Conservation (phyloP, 1,140 invertebrate genomes). For the Drosophila willistoni region DNA sequence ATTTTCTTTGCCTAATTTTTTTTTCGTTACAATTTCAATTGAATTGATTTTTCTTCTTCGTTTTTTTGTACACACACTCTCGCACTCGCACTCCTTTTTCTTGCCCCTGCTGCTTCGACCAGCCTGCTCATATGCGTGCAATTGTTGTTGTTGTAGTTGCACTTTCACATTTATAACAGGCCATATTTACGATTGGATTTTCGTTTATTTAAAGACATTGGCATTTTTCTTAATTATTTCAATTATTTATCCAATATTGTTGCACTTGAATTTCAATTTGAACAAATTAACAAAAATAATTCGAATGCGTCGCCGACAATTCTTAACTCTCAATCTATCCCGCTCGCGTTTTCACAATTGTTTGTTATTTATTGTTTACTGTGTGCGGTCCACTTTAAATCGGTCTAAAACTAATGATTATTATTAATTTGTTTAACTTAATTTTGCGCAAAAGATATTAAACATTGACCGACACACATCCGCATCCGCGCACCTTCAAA, state of each 20-base stretch:
- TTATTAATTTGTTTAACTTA: too few species aligned
- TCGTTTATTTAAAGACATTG: conserved; percentile 56
- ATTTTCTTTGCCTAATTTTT: conserved; percentile 58
- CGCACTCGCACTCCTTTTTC: conserved; percentile 68
- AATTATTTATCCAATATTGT: conserved; percentile 52
- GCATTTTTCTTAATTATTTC: conserved; percentile 47
- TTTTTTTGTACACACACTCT: conserved; percentile 35
- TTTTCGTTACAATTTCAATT: conserved; percentile 62
- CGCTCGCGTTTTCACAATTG: conserved; percentile 1
- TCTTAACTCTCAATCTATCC: too few species aligned
- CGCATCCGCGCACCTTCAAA: too few species aligned
- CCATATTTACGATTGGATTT: conserved; percentile 74
- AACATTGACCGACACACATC: too few species aligned
- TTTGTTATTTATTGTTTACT: too few species aligned
- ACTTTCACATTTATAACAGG: conserved; percentile 77
- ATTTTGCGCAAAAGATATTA: too few species aligned
- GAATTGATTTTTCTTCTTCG: conserved; percentile 58
- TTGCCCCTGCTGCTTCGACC: background rate
- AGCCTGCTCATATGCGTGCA: conserved; percentile 49
- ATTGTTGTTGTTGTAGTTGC: conserved; percentile 35
- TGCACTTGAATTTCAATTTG: conserved; percentile 22
- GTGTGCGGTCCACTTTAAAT: too few species aligned
- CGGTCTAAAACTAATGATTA: too few species aligned
- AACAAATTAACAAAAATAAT: conserved; percentile 37
- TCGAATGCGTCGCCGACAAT: conserved; percentile 7